A percentile compares a stretch with the other conserved stretches of the same genome.
phyloP scores from a whole-genome alignment of 2,113 vertebrate species.

The Peromyscus leucopus region DNA sequence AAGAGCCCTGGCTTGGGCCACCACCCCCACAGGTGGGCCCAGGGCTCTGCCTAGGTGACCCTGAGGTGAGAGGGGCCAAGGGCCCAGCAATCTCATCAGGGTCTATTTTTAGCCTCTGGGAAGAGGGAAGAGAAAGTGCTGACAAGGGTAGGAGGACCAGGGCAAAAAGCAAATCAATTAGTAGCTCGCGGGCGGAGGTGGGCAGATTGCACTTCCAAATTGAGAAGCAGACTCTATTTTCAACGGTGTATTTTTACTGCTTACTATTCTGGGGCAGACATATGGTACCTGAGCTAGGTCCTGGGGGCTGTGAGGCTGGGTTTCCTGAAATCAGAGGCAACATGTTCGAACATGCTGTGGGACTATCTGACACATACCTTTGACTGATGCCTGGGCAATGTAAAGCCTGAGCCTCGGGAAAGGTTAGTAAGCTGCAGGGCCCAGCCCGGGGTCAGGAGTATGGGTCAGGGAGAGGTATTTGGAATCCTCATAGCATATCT shows the following conservation, averaged over 20 bases:
- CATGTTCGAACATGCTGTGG: neutral
- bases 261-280: constrained; percentile 45
- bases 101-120: neutral
- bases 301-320: neutral
- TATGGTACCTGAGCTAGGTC: neutral
- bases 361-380: fast-evolving
- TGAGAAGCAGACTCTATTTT: constrained; percentile 50
- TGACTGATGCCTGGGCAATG: fast-evolving
- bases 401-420: fast-evolving
- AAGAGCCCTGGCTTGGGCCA: fast-evolving
- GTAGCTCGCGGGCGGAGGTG: neutral
- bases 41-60: neutral
- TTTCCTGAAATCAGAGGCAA: neutral
- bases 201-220: constrained; percentile 53
- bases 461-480: fast-evolving
- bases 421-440: fast-evolving
- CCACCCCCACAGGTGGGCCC: neutral
- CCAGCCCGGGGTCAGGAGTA: fast-evolving
- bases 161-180: constrained; percentile 64
- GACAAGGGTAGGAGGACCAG: neutral
- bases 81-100: neutral
- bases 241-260: constrained; percentile 18
- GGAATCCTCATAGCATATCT: fast-evolving
- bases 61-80: fast-evolving
- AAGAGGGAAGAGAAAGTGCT: neutral